Evolutionary conservation across 2,888 invertebrate genomes (phyloP), one percentile per base, ranked within the genome.

Genomic region (Acronicta alni): DNA sequence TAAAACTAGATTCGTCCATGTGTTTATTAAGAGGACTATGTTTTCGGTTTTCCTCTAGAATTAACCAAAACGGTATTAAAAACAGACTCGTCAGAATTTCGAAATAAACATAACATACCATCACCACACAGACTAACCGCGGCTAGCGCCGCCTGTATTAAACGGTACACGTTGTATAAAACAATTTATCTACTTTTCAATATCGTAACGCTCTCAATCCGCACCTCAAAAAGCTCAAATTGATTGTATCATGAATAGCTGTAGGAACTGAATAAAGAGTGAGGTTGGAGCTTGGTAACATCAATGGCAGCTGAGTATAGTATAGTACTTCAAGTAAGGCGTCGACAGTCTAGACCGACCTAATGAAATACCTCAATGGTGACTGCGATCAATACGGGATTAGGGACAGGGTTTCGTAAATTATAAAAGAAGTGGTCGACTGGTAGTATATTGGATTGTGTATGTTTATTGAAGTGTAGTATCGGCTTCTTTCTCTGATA

Each of bases 311-410:
- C 15, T n/a, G 41, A 17, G 26, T 18, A 9, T 53, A 38, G 18
- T 49, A 30, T 16, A n/a, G 15, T 18, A 9, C 17, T 26, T 14
- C 32, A 26, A 67, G 23, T 30, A 41, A 39, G 14, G 32, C 30
- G 54, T 53, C 58, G 56, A 26, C 10, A 64, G 58, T 53, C 64
- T 32, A 23, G 42, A 47, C 37, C 14, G 17, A 9, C 23, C 1
- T 68, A 55, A 63, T 68, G 38, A 56, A 68, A 58, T 62, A 43
- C 53, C 38, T 39, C 35, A 48, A 23, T 35, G 35, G 14, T n/a
- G 35, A 41, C 42, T 39, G 35, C 55, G 52, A 58, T 68, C 68
- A 52, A 68, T 68, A 68, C 57, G 1, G 63, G 57, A 58, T 68
- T 63, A 44, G 15, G 16, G 2, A 56, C 48, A 49, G 10, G 9